Base-by-base conservation (phyloP, 2,888 invertebrate species). In the Erebia aethiops region DNA sequence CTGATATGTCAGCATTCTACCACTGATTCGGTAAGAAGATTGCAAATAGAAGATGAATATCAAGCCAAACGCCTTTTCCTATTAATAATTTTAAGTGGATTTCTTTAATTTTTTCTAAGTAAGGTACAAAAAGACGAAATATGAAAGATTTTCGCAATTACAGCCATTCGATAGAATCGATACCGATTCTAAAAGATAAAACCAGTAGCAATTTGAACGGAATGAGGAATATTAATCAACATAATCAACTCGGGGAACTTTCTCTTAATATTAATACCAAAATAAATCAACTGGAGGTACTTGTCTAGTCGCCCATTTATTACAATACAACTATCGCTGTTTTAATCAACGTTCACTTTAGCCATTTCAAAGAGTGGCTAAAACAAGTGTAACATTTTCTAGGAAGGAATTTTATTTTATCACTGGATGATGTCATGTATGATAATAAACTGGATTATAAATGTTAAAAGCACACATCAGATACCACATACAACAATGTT, bases 371-470 rank as follows among this genome's bases (percentile, higher is more conserved):
- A 58, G 67, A 51, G 54, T 63, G 58, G 57, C 52, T 52, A 56
- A 69, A 64, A 64, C 70, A 63, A 68, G 65, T 72, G 61, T 35
- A 60, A 72, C 67, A 62, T 62, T 70, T 74, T 72, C 74, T 74
- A 58, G 57, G 72, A 74, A 75, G 69, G 74, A 75, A 75, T 77
- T 72, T 74, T 75, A 58, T 67, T 71, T 75, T 75, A 71, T 76
- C 74, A 72, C 66, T 49, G 46, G 61, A 71, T 74, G 74, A 77
- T 77, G 74, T 66, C 75, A 76, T 74, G 63, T 73, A 56, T 69
- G 77, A 77, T 77, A 77, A 74, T 56, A 64, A 67, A 70, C 60
- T 18, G 60, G 70, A 66, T 71, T 71, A 72, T 54, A 61, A 75
- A 76, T 75, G 70, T 70, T 71, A 72, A 75, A 68, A 70, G 10